These are phyloP conservation scores for Oncorhynchus masou DNA, from an alignment of 2,113 vertebrate genomes.

Conservation along the genomic window DNA sequence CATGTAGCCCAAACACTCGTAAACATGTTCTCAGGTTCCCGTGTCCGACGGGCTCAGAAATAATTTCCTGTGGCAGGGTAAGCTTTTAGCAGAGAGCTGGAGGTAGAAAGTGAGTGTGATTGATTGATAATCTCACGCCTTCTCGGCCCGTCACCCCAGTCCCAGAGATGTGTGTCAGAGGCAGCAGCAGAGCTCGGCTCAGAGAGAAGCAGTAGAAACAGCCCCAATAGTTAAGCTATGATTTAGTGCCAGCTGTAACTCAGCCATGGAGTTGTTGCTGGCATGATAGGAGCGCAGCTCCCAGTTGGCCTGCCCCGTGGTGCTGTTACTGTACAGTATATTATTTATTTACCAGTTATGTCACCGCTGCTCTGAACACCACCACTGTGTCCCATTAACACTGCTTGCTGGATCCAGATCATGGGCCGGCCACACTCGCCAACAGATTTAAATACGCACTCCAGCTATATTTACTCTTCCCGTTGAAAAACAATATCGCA, in stretches of 20 bases:
- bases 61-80: constrained; percentile 46
- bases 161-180: constrained; percentile 58
- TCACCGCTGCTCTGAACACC: constrained; percentile 38
- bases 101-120: constrained; percentile 47
- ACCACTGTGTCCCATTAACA: constrained; percentile 33
- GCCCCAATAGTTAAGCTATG: constrained; percentile 50
- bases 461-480: too few species aligned
- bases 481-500: too few species aligned
- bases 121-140: constrained; percentile 44
- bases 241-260: constrained; percentile 47
- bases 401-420: too few species aligned
- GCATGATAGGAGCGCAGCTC: constrained; percentile 50
- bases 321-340: constrained; percentile 32
- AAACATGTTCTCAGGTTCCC: constrained; percentile 38
- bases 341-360: constrained; percentile 63
- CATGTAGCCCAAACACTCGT: constrained; percentile 21
- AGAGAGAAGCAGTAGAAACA: constrained; percentile 15
- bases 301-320: constrained; percentile 18
- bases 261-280: constrained; percentile 36
- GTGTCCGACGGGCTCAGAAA: constrained; percentile 33
- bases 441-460: background rate
- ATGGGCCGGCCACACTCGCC: background rate
- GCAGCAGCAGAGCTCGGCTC: constrained; percentile 9
- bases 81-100: constrained; percentile 22
- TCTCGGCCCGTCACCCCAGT: constrained; percentile 16